These are phyloP conservation scores for Chlamydotis undulata DNA, from an alignment of 2,113 vertebrate species.

Conservation along the genomic window DNA sequence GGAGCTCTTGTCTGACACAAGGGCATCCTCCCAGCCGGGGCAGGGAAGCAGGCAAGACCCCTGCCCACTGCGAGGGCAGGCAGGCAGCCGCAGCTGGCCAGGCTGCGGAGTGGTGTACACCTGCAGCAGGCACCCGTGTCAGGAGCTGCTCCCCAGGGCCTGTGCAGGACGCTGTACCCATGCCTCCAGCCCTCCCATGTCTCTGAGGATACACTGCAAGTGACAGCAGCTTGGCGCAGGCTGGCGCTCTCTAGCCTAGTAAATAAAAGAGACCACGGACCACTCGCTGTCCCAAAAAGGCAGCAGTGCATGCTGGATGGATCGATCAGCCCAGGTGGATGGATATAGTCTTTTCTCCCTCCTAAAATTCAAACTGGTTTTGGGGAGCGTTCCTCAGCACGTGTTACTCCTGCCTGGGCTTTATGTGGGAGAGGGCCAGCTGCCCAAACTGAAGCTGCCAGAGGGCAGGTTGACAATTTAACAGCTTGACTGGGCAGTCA, in stretches of 20 bases:
- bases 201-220: not conserved
- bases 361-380: not conserved
- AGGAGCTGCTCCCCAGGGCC: not conserved
- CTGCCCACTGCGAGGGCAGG: not conserved
- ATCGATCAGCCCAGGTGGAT: not conserved
- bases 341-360: rapidly evolving
- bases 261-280: not conserved
- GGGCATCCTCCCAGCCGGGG: not conserved
- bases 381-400: not conserved
- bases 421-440: not conserved
- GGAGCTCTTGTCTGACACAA: not conserved
- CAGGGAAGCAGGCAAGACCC: not conserved
- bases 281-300: not conserved
- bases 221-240: not conserved
- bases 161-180: not conserved
- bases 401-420: not conserved
- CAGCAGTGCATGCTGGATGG: not conserved
- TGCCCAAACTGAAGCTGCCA: not conserved
- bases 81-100: rapidly evolving
- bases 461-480: not conserved
- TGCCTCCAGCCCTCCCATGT: rapidly evolving
- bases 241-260: not conserved
- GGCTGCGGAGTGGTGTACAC: not conserved
- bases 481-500: not conserved
- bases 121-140: not conserved